phyloP scores from a whole-genome alignment of 2,113 vertebrate species.

The Eolophus roseicapilla region DNA sequence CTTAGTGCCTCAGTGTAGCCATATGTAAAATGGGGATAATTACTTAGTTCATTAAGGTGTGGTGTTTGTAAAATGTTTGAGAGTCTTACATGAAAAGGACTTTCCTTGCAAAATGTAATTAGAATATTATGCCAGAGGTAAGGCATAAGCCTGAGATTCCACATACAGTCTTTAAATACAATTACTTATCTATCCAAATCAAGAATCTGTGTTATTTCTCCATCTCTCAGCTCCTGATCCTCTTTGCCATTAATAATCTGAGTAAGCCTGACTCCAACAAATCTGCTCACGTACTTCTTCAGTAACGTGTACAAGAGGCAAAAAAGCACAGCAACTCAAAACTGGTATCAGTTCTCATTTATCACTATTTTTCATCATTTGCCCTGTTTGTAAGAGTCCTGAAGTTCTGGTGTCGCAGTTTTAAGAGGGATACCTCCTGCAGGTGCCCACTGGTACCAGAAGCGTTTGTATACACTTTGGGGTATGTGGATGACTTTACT shows the following conservation, averaged over 20 bases:
- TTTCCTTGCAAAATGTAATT: conserved; percentile 54
- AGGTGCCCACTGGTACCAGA: not conserved
- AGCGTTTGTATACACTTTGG: not conserved
- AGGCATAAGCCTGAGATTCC: conserved; percentile 33
- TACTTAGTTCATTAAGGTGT: conserved; percentile 46
- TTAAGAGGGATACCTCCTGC: not conserved
- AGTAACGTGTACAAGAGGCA: not conserved
- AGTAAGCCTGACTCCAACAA: not conserved
- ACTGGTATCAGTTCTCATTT: not conserved
- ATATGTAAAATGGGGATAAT: conserved; percentile 29
- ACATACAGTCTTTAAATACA: conserved; percentile 16
- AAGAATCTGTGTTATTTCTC: conserved; percentile 23
- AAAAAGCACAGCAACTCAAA: not conserved
- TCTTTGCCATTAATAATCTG: not conserved
- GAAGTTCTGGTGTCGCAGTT: not conserved
- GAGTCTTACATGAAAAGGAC: conserved; percentile 40
- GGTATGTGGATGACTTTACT: not conserved
- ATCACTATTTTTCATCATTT: not conserved
- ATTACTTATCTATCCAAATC: conserved; percentile 47
- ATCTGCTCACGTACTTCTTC: not conserved
- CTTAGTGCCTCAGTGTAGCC: not conserved
- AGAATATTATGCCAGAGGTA: conserved; percentile 54
- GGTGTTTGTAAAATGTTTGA: conserved; percentile 34
- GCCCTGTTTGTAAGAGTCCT: not conserved
- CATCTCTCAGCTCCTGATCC: not conserved